A percentile compares a stretch with the other conserved stretches of the same genome.
These are phyloP conservation scores for Sinotaia quadrata DNA, from an alignment of 2,888 invertebrate species.

Conservation along the genomic window DNA sequence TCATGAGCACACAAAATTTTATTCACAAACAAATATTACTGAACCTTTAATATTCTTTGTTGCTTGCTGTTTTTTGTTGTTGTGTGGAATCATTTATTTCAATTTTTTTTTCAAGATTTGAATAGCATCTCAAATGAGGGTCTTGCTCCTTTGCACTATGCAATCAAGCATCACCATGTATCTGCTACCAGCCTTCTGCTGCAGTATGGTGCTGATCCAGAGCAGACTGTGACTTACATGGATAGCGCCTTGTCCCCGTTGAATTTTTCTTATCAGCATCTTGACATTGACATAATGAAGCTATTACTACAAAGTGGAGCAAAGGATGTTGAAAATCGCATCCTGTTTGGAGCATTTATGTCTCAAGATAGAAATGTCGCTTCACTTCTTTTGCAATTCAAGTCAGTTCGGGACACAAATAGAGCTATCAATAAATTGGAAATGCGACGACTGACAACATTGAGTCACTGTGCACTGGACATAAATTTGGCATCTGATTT, in stretches of 20 bases:
- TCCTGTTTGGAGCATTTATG: conserved; percentile 80
- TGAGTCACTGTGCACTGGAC: conserved; percentile 76
- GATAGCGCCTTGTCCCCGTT: conserved; percentile 69
- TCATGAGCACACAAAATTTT: no score
- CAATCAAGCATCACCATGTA: conserved; percentile 68
- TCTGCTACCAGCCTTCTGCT: conserved; percentile 84
- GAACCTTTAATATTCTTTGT: no score
- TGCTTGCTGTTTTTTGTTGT: no score
- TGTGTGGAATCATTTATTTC: no score
- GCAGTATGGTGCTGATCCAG: conserved; percentile 86
- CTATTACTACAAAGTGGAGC: conserved; percentile 86
- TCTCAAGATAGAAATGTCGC: conserved; percentile 77
- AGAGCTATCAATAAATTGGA: conserved; percentile 92
- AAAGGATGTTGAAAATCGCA: conserved; percentile 86
- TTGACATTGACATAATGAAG: conserved; percentile 83
- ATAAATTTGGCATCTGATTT: conserved; percentile 50
- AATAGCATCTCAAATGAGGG: conserved; percentile 43
- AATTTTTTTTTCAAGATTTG: conserved; percentile 19
- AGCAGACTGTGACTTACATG: conserved; percentile 77
- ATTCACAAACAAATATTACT: no score
- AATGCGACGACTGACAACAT: conserved; percentile 75
- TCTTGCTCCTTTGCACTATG: conserved; percentile 59
- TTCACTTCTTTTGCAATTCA: conserved; percentile 87
- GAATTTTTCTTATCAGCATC: conserved; percentile 81
- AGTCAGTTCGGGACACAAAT: conserved; percentile 87